Percentiles rank a stretch among this genome's conserved stretches.
Evolutionary conservation across 2,113 vertebrate genomes (phyloP).

Genomic region (Laticauda colubrina): DNA sequence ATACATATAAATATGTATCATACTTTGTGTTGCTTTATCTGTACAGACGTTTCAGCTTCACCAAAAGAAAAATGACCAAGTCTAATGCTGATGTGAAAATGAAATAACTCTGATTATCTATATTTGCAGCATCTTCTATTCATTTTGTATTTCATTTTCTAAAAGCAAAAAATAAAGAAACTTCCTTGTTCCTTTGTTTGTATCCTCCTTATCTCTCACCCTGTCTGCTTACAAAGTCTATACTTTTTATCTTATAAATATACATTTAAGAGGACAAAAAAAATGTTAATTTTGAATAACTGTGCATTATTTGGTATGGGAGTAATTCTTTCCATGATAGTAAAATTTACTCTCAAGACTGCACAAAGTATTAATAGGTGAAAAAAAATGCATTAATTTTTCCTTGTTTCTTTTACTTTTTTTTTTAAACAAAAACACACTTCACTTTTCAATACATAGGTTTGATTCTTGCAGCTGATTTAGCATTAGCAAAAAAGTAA

Average conservation of each 20-base stretch:
- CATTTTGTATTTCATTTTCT: not conserved
- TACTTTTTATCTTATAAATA: not conserved
- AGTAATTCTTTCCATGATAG: conserved; percentile 24
- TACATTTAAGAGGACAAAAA: not conserved
- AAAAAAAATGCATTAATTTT: not conserved
- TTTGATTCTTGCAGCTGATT: not conserved
- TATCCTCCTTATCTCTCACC: not conserved
- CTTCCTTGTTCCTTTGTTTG: not conserved
- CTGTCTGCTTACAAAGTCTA: not conserved
- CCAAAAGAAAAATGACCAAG: not conserved
- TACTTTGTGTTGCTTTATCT: not conserved
- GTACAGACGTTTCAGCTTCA: not conserved
- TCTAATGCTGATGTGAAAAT: not conserved
- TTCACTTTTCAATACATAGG: not conserved
- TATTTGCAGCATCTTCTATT: not conserved
- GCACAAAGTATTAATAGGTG: not conserved
- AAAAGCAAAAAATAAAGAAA: not conserved
- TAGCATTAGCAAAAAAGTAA: not conserved
- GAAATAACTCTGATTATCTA: not conserved
- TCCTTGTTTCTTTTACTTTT: not conserved
- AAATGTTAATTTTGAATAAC: conserved; percentile 8
- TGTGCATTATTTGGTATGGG: not conserved
- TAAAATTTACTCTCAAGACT: conserved; percentile 20
- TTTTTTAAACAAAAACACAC: not conserved
- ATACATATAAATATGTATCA: not conserved